A percentile compares a stretch with the other conserved stretches of the same genome.
Evolutionary conservation across 2,888 invertebrate genomes (phyloP).

Genomic region (Dicycla oo): DNA sequence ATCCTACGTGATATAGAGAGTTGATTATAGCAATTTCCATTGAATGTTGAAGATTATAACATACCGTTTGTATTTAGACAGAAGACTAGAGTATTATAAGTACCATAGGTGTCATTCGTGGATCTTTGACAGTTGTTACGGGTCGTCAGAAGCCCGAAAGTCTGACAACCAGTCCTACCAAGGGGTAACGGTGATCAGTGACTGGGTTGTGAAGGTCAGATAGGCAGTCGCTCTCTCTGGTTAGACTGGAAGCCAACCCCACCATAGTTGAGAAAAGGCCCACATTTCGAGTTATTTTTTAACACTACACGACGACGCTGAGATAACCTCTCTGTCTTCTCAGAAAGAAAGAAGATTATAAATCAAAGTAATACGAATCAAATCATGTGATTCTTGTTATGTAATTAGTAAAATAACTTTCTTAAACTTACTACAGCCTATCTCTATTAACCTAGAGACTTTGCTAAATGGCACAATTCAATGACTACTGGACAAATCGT

Average conservation of each 20-base stretch:
- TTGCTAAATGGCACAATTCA: conserved; percentile 65
- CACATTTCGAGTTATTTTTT: background rate
- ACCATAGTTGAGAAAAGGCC: no score
- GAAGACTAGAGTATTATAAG: background rate
- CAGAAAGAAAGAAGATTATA: background rate
- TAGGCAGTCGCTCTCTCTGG: no score
- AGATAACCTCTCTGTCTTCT: background rate
- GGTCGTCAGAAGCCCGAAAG: no score
- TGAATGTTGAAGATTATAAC: no score
- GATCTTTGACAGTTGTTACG: no score
- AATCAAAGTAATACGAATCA: background rate
- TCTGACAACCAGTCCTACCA: no score
- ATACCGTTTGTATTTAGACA: background rate
- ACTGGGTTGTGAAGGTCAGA: no score
- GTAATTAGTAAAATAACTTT: background rate
- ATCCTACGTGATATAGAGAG: background rate
- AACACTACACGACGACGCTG: background rate
- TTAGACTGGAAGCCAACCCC: no score
- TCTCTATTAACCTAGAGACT: conserved; percentile 37
- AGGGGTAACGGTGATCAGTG: no score
- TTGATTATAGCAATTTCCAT: background rate
- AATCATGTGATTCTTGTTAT: background rate
- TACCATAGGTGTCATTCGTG: no score
- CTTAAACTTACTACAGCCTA: background rate
- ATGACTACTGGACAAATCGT: conserved; percentile 66